These are phyloP conservation scores for Myrmophylax atrothorax DNA, from an alignment of 2,113 vertebrate species.

Conservation along the genomic window DNA sequence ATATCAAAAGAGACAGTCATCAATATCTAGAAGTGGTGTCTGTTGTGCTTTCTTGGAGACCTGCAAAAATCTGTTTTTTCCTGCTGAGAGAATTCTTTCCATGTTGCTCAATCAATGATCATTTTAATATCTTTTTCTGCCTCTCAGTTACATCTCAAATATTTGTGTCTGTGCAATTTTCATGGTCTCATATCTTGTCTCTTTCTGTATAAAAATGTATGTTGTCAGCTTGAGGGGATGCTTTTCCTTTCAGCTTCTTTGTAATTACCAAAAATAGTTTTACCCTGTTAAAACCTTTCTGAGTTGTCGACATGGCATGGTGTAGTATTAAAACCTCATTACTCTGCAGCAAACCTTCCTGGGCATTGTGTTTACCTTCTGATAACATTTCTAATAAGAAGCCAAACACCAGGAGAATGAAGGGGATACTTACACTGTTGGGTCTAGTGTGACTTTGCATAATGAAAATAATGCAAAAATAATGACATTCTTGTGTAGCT, in stretches of 20 bases:
- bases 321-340: slow-evolving; percentile 63
- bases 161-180: slow-evolving; percentile 59
- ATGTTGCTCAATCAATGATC: not conserved
- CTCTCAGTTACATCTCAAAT: slow-evolving; percentile 50
- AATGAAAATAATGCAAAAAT: slow-evolving; percentile 11
- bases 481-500: not conserved
- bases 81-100: slow-evolving; percentile 19
- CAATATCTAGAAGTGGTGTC: not conserved
- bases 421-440: not conserved
- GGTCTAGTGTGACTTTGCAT: not conserved
- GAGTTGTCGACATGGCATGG: slow-evolving; percentile 23
- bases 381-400: slow-evolving; percentile 12
- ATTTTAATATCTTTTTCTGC: slow-evolving; percentile 58
- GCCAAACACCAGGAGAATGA: not conserved
- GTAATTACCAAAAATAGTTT: slow-evolving; percentile 72
- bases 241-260: slow-evolving; percentile 61
- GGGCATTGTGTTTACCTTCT: slow-evolving; percentile 55
- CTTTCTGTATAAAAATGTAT: slow-evolving; percentile 66
- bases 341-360: slow-evolving; percentile 29
- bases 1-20: not conserved
- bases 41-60: not conserved
- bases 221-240: slow-evolving; percentile 62
- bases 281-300: slow-evolving; percentile 72
- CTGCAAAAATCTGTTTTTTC: not conserved
- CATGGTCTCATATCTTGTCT: slow-evolving; percentile 66